Evolutionary conservation across 2,888 invertebrate species (phyloP), one percentile per base, ranked within the genome.

Genomic region (Steinernema scapterisci): DNA sequence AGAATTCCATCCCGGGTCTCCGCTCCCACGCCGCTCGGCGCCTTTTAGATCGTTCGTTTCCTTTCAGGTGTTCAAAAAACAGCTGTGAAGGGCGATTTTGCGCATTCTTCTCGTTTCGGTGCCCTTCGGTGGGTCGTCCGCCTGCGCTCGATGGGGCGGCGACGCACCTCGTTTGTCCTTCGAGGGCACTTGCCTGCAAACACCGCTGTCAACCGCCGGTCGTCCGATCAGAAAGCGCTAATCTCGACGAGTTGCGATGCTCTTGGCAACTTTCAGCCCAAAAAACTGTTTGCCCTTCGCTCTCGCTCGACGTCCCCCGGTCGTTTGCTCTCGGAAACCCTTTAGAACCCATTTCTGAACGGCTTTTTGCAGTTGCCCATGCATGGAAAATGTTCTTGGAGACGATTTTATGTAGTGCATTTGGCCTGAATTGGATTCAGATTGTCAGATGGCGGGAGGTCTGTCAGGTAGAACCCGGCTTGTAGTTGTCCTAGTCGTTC

Each of bases 131-230:
- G 48, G 13, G 13, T 16, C 48, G 19, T 3, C 48, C 7, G 48
- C 7, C 48, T 7, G 48, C 63, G 63, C 38, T 23, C 63, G 38
- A 25, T 63, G 27, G 63, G 27, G 63, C 63, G 38, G 63, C 63
- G 16, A 19, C 63, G 63, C 25, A 21, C 63, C 27, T 63, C 63
- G 63, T 63, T 63, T 63, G 63, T 27, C 63, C 63, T 63, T 63
- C 63, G 63, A 63, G 6, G 63, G 63, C 63, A 63, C 63, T 63
- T 63, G 27, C 54, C 54, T 63, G 27, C 63, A 63, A 25, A 31
- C 63, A 31, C 6, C 27, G 31, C 19, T 27, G 31, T 9, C 27
- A 27, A 27, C 63, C 11, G 63, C 19, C 25, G 27, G 31, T 6
- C 52, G 52, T 27, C 25, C 63, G 63, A 63, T 23, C 27, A 63